Evolutionary conservation across 2,888 invertebrate species (phyloP), one percentile per base, ranked within the genome.

Genomic region (Ophion ventricosus): DNA sequence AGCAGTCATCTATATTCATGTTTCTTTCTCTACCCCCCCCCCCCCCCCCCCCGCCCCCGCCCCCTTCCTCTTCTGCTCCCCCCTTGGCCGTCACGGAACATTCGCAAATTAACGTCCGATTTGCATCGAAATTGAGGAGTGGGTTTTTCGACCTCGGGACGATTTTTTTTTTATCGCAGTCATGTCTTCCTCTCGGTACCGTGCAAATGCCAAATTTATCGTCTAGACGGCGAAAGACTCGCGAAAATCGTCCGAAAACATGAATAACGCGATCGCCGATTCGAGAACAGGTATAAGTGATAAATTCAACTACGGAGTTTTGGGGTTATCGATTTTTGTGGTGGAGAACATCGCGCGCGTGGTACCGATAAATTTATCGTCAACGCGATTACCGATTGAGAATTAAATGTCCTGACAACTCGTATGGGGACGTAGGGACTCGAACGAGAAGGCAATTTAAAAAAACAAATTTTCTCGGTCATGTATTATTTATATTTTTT

Each of bases 121-220:
- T 79, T 66, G 63, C 57, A 66, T 79, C 25, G 54, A 79, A 79
- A 79, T 72, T n/a, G 20, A 43, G 14, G 10, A 17, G 11, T 29
- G 54, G 54, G 23, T 70, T 78, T 63, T n/a, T 49, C 35, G 63
- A 35, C 35, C 11, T 56, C 35, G 63, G 54, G 26, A 76, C 29
- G 23, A 35, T 11, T 57, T 26, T 35, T 43, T 20, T 63, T 26
- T 35, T 43, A 17, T 63, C 29, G 49, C 63, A 23, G 25, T 17
- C 29, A 70, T 56, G 70, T 63, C 25, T 29, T 57, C 5, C 56
- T 26, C 64, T 35, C 43, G 29, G 8, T 80, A 49, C 43, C 20
- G 57, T 23, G 14, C 54, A 23, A 64, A 66, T 43, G 67, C 14
- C 56, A 67, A 76, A 57, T 66, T 67, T 76, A 67, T 56, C 17